Evolutionary conservation across 2,797 vertebrate genomes (phyloP).

Genomic region (Rallus crepitans): DNA sequence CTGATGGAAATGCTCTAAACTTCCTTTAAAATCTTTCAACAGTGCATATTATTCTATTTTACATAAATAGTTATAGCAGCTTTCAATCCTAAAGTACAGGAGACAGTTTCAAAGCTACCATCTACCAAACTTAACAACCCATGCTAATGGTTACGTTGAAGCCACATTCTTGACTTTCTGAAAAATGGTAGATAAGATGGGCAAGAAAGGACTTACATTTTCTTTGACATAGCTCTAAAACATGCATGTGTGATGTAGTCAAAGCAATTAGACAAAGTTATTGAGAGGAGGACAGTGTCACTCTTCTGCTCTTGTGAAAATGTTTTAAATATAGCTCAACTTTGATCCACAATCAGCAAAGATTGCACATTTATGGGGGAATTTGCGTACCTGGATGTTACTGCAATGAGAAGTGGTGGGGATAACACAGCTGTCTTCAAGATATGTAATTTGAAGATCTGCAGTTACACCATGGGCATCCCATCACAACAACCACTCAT

Average conservation of each 20-base stretch:
- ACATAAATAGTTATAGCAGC: neutral
- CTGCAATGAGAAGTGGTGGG: neutral
- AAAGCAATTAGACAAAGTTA: neutral
- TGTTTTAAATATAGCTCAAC: neutral
- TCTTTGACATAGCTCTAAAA: neutral
- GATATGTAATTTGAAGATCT: neutral
- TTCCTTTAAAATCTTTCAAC: neutral
- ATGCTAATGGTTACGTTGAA: neutral
- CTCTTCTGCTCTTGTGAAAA: neutral
- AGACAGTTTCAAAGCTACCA: neutral
- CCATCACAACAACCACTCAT: fast-evolving
- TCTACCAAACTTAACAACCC: neutral
- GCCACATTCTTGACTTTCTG: neutral
- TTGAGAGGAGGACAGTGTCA: neutral
- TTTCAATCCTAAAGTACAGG: neutral
- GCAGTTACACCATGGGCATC: neutral
- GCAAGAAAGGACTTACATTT: neutral
- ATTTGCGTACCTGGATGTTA: neutral
- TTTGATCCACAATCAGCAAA: neutral
- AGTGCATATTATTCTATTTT: neutral
- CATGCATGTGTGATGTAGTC: neutral
- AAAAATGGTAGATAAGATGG: neutral
- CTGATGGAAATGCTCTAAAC: neutral
- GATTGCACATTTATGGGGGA: fast-evolving
- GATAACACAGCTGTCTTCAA: neutral